Base-by-base conservation (phyloP, 2,113 vertebrate genomes). In the Ammodytes marinus region DNA sequence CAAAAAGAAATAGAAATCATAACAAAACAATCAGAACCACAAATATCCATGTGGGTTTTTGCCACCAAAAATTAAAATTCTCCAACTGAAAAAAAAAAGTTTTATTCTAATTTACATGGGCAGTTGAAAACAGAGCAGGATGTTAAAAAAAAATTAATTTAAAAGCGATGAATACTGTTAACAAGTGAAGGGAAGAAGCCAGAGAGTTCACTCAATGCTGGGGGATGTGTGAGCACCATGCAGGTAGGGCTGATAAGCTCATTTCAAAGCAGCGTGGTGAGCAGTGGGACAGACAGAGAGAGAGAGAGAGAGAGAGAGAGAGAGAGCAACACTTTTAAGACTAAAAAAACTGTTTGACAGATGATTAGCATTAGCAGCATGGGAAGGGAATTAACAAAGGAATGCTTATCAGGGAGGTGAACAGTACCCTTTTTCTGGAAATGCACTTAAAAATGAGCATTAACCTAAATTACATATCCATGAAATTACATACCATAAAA, bases 1-100 rank as follows among this genome's bases (percentile, higher is more conserved):
- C 82, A 93, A 93, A 93, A 94, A 91, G 84, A 94, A 93, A 94
- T 70, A 52, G 80, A 91, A 27, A 92, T 90, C 85, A 92, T 88
- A 92, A 90, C 80, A 89, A 88, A 93, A 90, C 88, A 89, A 92
- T 93, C 89, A 92, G 84, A 90, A 81, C 87, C 86, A 93, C 90
- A 93, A 82, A 84, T 80, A 86, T 86, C 85, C 85, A 85, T 80
- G 90, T 93, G 92, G 88, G 74, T 79, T 90, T 87, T 88, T 74
- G 72, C 84, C 75, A 89, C 81, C 72, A 80, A 89, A 88, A 89
- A 54, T 27, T 27, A 27, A 91, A 81, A 85, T 80, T 89, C 63
- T 90, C 78, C 70, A 84, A 93, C 77, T 80, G 65, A 86, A 91
- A 90, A 77, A 80, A 74, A 91, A 90, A 77, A 80, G 74, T 69